These are phyloP conservation scores for Drosophila lacteicornis DNA, from an alignment of 1,140 invertebrate species.

Conservation along the genomic window DNA sequence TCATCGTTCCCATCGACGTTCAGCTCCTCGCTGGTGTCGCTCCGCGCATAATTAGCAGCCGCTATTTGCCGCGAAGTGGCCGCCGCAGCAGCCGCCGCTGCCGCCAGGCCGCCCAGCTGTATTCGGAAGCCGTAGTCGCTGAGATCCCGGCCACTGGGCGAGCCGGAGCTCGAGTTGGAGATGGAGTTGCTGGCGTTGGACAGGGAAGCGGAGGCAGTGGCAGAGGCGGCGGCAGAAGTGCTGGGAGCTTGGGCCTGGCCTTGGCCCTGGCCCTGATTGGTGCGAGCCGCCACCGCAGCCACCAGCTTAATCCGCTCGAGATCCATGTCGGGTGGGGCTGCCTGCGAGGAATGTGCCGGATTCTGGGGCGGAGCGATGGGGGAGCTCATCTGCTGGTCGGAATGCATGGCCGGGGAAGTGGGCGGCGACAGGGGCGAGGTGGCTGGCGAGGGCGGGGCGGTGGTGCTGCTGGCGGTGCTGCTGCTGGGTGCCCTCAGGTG, in stretches of 20 bases:
- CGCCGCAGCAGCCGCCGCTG: conserved; percentile 78
- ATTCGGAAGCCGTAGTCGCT: conserved; percentile 85
- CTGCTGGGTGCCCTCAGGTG: conserved; percentile 61
- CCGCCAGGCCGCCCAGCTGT: conserved; percentile 82
- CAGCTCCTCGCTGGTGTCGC: conserved; percentile 84
- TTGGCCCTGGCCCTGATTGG: conserved; percentile 25
- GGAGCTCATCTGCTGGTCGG: conserved; percentile 55
- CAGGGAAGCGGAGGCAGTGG: conserved; percentile 25
- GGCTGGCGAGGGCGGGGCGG: conserved; percentile 71
- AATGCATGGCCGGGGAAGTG: conserved; percentile 67
- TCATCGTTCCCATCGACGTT: conserved; percentile 84
- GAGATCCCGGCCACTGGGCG: conserved; percentile 72
- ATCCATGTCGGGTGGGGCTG: conserved; percentile 69
- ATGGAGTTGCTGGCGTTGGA: conserved; percentile 43
- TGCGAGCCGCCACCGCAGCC: conserved; percentile 70
- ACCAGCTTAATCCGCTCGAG: conserved; percentile 84
- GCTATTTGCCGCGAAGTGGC: conserved; percentile 80
- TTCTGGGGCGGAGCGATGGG: conserved; percentile 45
- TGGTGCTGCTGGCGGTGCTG: conserved; percentile 34
- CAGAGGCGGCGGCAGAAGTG: conserved; percentile 33
- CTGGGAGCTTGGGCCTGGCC: conserved; percentile 38
- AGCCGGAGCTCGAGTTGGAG: conserved; percentile 52
- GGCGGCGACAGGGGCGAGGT: conserved; percentile 79
- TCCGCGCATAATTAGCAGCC: conserved; percentile 80
- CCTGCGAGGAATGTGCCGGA: conserved; percentile 49